phyloP scores from a whole-genome alignment of 1,140 invertebrate species.

The Cotesia vestalis region DNA sequence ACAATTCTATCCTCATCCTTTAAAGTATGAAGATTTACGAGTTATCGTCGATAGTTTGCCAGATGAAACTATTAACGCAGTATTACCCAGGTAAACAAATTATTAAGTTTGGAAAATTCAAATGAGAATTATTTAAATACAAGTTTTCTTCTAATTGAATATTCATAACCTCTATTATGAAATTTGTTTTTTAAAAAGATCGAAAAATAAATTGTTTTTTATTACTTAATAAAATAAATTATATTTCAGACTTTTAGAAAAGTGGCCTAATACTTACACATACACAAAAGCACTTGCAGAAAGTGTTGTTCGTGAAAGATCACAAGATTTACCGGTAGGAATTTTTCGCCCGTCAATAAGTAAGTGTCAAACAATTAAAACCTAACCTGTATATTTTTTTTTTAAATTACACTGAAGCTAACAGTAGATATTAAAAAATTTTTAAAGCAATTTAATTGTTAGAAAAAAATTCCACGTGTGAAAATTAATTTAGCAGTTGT shows the following conservation, averaged over 20 bases:
- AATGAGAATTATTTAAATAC: too few species aligned
- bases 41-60: slow-evolving; percentile 66
- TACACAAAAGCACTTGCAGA: slow-evolving; percentile 81
- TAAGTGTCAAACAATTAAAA: slow-evolving; percentile 49
- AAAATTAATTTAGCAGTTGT: too few species aligned
- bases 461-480: neutral
- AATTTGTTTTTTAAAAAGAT: too few species aligned
- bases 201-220: too few species aligned
- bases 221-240: slow-evolving; percentile 1
- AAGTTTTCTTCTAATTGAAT: too few species aligned
- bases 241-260: slow-evolving; percentile 68
- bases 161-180: too few species aligned
- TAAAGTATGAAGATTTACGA: slow-evolving; percentile 72
- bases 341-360: slow-evolving; percentile 74
- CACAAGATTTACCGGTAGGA: slow-evolving; percentile 71
- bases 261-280: slow-evolving; percentile 79
- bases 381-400: too few species aligned
- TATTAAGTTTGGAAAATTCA: neutral
- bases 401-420: too few species aligned
- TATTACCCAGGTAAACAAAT: slow-evolving; percentile 66
- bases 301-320: slow-evolving; percentile 68
- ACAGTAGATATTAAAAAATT: too few species aligned
- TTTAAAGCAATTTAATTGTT: neutral
- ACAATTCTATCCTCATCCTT: slow-evolving; percentile 74
- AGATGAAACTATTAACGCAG: slow-evolving; percentile 64